Conservation (phyloP, 2,113 vertebrate species). For the Colius striatus region DNA sequence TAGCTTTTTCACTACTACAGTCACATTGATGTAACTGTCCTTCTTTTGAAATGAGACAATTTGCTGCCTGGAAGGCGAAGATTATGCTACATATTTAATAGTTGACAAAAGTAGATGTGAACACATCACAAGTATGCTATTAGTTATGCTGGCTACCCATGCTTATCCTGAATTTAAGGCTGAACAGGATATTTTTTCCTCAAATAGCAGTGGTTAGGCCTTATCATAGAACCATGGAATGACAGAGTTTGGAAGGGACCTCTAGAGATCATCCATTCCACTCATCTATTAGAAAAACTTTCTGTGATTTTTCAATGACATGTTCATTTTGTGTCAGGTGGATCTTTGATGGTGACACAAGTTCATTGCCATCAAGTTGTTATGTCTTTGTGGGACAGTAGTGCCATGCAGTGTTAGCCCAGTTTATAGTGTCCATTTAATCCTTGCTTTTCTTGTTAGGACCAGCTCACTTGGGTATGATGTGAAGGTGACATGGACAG, state of each 20-base stretch:
- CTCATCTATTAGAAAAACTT: background rate
- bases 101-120: background rate
- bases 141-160: background rate
- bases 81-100: background rate
- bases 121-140: background rate
- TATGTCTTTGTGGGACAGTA: background rate
- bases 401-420: background rate
- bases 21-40: background rate
- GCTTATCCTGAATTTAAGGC: background rate
- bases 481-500: background rate
- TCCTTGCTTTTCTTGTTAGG: background rate
- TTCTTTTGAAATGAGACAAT: background rate
- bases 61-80: background rate
- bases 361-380: background rate
- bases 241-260: too few species aligned
- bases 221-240: background rate
- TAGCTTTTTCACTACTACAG: background rate
- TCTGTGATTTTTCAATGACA: background rate
- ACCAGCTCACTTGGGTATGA: accelerated
- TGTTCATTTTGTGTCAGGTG: background rate
- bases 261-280: too few species aligned
- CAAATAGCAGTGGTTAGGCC: background rate
- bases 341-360: background rate
- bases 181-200: background rate
- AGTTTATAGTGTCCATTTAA: background rate